Base-by-base conservation (phyloP, 2,888 invertebrate species). In the Noctua fimbriata region DNA sequence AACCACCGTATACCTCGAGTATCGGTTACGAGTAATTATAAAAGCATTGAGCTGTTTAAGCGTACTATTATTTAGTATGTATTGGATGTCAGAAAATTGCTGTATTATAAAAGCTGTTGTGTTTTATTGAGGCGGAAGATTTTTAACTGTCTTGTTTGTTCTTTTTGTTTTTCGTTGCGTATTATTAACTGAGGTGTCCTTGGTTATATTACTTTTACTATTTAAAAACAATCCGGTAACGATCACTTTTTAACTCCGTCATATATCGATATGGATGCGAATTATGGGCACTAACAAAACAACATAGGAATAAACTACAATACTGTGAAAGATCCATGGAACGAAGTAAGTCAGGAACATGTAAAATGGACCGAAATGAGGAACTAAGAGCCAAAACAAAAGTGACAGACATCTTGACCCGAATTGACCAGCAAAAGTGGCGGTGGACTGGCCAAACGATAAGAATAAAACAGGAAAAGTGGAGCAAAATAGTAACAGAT, bases 1-100 rank as follows among this genome's bases (percentile, higher is more conserved):
- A 49, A 75, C 92, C 90, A 92, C 91, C 92, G 93, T 94, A 89
- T 93, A 93, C 90, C 85, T 75, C 10, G 47, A 69, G 76, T 89
- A 90, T 90, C 89, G 36, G 82, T 89, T 90, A 87, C 89, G 36
- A 80, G 82, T 87, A 88, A 88, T 90, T 89, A 85, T 77, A 73
- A 74, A 81, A 87, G 81, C 85, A 87, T 77, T 74, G 72, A 75
- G 63, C 58, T 83, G 72, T 84, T 75, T 84, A 84, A 87, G 9
- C 65, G 49, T 73, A 44, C 69, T 81, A 85, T 85, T 85, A 85
- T 85, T 87, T 73, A 67, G 70, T 52, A 58, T 75, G 89, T 88
- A 89, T 88, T 88, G 73, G 67, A 89, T 89, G 71, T 81, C 88
- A 78, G 88, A 69, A 82, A 88, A 88, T 89, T 86, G 75, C 47